Base-by-base conservation (phyloP, 2,113 vertebrate species). In the Tyto alba region DNA sequence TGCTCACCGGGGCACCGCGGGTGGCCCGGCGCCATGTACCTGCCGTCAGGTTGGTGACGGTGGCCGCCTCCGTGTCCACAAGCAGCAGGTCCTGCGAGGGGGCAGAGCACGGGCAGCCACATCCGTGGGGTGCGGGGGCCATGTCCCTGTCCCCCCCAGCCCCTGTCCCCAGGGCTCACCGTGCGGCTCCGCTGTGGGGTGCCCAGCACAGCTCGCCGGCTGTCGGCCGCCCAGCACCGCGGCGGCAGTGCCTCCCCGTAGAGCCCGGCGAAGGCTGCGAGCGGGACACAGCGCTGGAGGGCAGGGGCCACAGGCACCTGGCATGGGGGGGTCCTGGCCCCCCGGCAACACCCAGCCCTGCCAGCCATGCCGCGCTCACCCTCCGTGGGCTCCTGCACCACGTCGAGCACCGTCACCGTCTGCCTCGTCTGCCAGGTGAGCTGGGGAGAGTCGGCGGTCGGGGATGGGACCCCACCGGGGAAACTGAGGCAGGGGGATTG, bases 211-310 rank as follows among this genome's bases (percentile, higher is more conserved):
- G 98, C 91, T 59, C 98, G 97, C 95, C 97, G 98, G 96, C 99
- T 99, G 89, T 99, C 99, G 7, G 98, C 98, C 6, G 99, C 99
- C 99, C 99, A 99, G 96, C 99, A 99, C 57, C 48, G 96, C 3
- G 81, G 97, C 0, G 99, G 98, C 94, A 99, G 95, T 84, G 91
- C 95, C 40, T 96, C 97, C 55, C 95, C 69, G 75, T 99, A 99
- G 96, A 99, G 98, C 29, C 99, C 99, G 6, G 98, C 81, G 5
- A 99, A 99, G 80, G 98, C 99, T 99, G 97, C 2, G 13, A 55
- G 50, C 1, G 13, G 47, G 23, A 21, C 55, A 71, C 22, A 38
- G 38, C 0, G 0, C 5, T 10, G 15, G 22, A 21, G 63, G 89
- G 41, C 27, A 0, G 0, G 2, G 25, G 7, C 11, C 8, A 2